Evolutionary conservation across 1,140 invertebrate genomes (phyloP).

Genomic region (Panagrolaimus sp.): DNA sequence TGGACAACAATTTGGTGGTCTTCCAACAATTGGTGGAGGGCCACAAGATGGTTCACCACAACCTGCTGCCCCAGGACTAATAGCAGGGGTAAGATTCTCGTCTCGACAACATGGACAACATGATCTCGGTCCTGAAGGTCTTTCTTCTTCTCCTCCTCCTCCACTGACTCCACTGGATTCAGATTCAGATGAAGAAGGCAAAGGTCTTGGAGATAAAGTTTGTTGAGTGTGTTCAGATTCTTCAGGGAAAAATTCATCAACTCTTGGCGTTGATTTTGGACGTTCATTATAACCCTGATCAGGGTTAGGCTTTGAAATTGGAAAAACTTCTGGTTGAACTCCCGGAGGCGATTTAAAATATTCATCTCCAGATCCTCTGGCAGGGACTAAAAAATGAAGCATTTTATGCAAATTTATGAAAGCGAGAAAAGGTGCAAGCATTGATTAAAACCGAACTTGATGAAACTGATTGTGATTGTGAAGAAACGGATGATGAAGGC

Average conservation of each 20-base stretch:
- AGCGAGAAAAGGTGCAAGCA: background rate
- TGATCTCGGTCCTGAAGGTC: background rate
- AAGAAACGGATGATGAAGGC: background rate
- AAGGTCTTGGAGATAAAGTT: background rate
- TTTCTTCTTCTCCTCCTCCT: too few species aligned
- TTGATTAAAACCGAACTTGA: background rate
- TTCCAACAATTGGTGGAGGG: slow-evolving; percentile 1
- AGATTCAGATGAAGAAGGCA: background rate
- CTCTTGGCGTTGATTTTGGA: background rate
- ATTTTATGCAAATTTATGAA: too few species aligned
- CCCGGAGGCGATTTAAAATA: slow-evolving; percentile 9
- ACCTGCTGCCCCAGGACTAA: background rate
- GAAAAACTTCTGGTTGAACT: slow-evolving; percentile 3
- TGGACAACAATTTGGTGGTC: background rate
- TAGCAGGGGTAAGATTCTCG: background rate
- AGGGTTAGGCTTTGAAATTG: background rate
- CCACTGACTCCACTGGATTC: background rate
- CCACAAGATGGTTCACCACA: background rate
- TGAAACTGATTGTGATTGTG: background rate
- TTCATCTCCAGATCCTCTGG: background rate
- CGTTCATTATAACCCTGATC: background rate
- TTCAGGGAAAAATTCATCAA: background rate
- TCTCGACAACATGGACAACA: background rate
- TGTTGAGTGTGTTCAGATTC: background rate
- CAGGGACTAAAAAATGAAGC: background rate